Evolutionary conservation across 2,113 vertebrate species (phyloP), one percentile per base, ranked within the genome.

Genomic region (Acrocephalus arundinaceus): DNA sequence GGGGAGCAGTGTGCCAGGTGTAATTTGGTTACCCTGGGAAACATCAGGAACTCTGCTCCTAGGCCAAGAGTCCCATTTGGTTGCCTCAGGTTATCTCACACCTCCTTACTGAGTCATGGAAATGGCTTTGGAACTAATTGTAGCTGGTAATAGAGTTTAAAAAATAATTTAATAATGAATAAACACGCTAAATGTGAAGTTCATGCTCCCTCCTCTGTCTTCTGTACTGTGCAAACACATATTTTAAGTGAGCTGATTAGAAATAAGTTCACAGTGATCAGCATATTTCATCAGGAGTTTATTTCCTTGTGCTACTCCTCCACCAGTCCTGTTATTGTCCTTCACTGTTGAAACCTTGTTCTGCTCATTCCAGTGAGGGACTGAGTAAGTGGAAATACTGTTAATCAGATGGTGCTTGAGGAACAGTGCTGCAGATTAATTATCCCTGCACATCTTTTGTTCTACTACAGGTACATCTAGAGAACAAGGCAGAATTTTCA

Each of bases 361-460:
- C 75, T 85, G 52, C 68, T 77, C 73, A 84, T 89, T 87, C 71
- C 92, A 67, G 51, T 75, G 78, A 45, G 77, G 48, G 55, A 52
- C 33, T 72, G 43, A 57, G 57, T 59, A 61, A 91, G 27, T 54
- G 63, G 45, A 89, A 89, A 65, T 25, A 19, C 48, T 77, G 49
- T 59, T 93, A 94, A 96, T 96, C 87, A 95, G 90, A 46, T 22
- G 58, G 74, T 77, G 63, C 89, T 92, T 57, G 63, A 91, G 86
- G 78, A 96, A 85, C 43, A 71, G 59, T 72, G 54, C 81, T 84
- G 20, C 90, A 92, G 90, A 85, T 65, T 95, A 89, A 96, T 96
- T 89, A 87, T 85, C 58, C 17, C 87, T 74, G 48, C 73, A 83
- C 61, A 85, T 92, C 74, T 89, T 96, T 89, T 92, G 73, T 92